Base-by-base conservation (phyloP, 2,113 vertebrate genomes). In the Diphyllodes magnificus region DNA sequence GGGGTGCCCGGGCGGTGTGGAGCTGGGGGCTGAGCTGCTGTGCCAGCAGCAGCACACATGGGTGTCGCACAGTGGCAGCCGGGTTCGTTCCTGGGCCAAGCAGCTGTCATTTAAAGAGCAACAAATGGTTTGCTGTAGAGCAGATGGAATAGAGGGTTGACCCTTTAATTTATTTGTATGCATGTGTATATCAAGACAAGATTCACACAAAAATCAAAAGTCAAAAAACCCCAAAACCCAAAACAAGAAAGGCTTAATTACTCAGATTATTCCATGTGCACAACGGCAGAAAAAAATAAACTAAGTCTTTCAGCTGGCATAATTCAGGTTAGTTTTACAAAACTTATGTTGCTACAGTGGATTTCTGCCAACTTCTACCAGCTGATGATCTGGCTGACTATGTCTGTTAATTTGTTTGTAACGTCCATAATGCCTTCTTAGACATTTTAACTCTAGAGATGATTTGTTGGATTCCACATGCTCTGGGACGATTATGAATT, bases 91-190 rank as follows among this genome's bases (percentile, higher is more conserved):
- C 84, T 50, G 78, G 95, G 96, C 96, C 95, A 96, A 95, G 77
- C 94, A 97, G 94, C 95, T 96, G 96, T 95, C 94, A 93, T 86
- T 95, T 96, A 84, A 93, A 93, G 69, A 93, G 83, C 91, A 86
- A 71, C 91, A 95, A 95, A 92, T 82, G 81, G 81, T 72, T 95
- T 95, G 40, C 72, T 88, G 69, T 8, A 81, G 66, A 95, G 70
- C 93, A 94, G 93, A 96, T 91, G 95, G 94, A 79, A 69, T 5
- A 25, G 81, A 75, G 72, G 82, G 49, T 23, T 91, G 91, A 97
- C 91, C 69, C 86, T 93, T 87, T 86, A 71, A 84, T 91, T 95
- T 95, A 92, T 82, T 92, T 60, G 18, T 18, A 22, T 71, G 30
- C 51, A 30, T 92, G 42, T 83, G 33, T 90, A 19, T 77, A 81